Percentiles rank a stretch among this genome's conserved stretches.
Conservation (phyloP, 2,113 vertebrate species). For the Tor tambroides region DNA sequence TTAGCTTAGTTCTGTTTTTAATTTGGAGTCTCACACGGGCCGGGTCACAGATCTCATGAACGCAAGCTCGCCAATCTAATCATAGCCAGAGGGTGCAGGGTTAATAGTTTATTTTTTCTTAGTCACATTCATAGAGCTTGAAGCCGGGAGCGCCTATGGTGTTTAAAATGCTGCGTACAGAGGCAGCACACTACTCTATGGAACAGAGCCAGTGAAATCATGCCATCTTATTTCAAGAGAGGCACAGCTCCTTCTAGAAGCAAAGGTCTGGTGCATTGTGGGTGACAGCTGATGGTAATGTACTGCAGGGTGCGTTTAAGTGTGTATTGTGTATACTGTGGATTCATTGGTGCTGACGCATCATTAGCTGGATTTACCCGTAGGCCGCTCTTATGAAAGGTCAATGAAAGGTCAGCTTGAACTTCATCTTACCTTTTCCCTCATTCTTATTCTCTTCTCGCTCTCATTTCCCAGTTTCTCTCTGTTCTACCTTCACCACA, state of each 20-base stretch:
- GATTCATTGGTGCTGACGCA: conserved; percentile 11
- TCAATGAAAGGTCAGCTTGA: conserved; percentile 38
- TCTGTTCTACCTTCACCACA: not conserved
- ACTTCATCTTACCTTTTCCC: conserved; percentile 30
- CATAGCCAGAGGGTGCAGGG: too few relatives aligned
- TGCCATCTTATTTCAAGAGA: not conserved
- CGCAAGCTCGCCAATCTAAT: too few relatives aligned
- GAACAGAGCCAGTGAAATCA: not conserved
- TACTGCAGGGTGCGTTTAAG: not conserved
- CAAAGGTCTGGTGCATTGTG: not conserved
- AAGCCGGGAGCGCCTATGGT: not conserved
- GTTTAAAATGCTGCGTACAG: not conserved
- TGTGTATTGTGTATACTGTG: not conserved
- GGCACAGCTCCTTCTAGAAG: not conserved
- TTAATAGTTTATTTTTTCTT: not conserved
- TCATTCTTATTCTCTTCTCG: not conserved
- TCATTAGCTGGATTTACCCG: conserved; percentile 23
- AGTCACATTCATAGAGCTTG: not conserved
- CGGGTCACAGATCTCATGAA: too few relatives aligned
- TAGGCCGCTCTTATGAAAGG: conserved; percentile 10
- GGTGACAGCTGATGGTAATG: not conserved
- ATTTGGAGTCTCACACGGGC: too few relatives aligned
- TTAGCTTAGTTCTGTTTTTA: too few relatives aligned
- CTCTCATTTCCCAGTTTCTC: not conserved
- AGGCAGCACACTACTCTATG: not conserved